Evolutionary conservation across 2,113 vertebrate species (phyloP), one percentile per base, ranked within the genome.

Genomic region (Strigops habroptila): DNA sequence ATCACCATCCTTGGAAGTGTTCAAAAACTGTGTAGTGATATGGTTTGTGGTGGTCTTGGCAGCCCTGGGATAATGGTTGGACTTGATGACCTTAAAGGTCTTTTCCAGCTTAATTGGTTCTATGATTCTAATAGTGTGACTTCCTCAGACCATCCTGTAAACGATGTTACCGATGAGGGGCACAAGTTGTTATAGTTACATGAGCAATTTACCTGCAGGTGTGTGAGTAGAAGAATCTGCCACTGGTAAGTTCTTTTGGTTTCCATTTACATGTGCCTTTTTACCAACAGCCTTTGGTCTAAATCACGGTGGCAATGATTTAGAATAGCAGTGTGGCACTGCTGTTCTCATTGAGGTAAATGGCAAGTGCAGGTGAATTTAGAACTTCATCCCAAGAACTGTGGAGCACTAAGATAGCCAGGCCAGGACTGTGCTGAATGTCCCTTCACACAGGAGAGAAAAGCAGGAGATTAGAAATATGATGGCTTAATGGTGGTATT

Each of bases 141-240:
- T 88, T 88, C 46, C 69, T 77, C 41, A 77, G 64, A 74, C 39
- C 11, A 30, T n/a, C 16, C 10, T 39, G 10, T 33, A 68, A 86
- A 17, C 27, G 15, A 6, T 79, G 17, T 43, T 71, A 59, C 15
- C 5, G 28, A 23, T 14, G 2, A 30, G 3, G 10, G 21, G 1
- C 12, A 25, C 0, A 1, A 49, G 14, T 30, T 1, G 0, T 7
- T 51, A 2, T 16, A 55, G 6, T 19, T 86, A 28, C 9, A 18
- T 5, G 21, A 39, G 3, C 21, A 57, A 39, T 44, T 87, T n/a
- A 63, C 15, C 28, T 63, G 18, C 3, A 63, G 18, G 12, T 57
- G 16, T 55, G 23, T 39, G 23, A 51, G 18, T 8, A 57, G 44
- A 9, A 16, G 37, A 41, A 53, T 44, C 8, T 48, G 28, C 9